Evolutionary conservation across 2,888 invertebrate genomes (phyloP).

Genomic region (Drosophila cracens): DNA sequence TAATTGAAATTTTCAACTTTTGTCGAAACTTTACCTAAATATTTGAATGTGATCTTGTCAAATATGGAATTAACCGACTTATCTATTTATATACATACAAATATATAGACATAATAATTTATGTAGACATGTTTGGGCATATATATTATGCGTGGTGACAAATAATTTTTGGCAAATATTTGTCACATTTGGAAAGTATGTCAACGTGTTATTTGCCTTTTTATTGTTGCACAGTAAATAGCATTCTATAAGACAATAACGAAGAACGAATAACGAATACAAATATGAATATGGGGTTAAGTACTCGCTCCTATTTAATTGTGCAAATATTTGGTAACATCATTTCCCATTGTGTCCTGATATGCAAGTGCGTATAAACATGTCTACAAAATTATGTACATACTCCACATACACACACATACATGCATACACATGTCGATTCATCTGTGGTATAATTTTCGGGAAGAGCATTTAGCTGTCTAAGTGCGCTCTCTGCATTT

Average conservation of each 20-base stretch:
- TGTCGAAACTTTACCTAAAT: neutral
- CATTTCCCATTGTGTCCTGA: slow-evolving; percentile 24
- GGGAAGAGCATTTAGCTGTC: neutral
- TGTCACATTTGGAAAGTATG: slow-evolving; percentile 58
- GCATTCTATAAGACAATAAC: slow-evolving; percentile 34
- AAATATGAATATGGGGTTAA: slow-evolving; percentile 2
- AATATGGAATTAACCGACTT: slow-evolving; percentile 1
- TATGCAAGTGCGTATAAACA: slow-evolving; percentile 8
- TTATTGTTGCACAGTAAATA: slow-evolving; percentile 42
- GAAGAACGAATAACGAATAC: neutral
- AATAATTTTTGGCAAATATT: slow-evolving; percentile 56
- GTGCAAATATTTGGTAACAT: slow-evolving; percentile 52
- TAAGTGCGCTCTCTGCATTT: neutral
- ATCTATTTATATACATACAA: neutral
- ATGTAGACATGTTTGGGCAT: neutral
- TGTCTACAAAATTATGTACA: neutral
- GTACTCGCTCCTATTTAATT: slow-evolving; percentile 28
- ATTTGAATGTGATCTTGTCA: neutral
- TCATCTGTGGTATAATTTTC: neutral
- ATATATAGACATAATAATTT: neutral
- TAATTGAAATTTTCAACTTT: no score
- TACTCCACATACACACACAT: neutral
- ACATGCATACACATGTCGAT: neutral
- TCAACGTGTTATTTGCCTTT: slow-evolving; percentile 53
- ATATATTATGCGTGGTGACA: slow-evolving; percentile 15